Conservation (phyloP, 1,140 invertebrate species). For the Mylabris phalerata region DNA sequence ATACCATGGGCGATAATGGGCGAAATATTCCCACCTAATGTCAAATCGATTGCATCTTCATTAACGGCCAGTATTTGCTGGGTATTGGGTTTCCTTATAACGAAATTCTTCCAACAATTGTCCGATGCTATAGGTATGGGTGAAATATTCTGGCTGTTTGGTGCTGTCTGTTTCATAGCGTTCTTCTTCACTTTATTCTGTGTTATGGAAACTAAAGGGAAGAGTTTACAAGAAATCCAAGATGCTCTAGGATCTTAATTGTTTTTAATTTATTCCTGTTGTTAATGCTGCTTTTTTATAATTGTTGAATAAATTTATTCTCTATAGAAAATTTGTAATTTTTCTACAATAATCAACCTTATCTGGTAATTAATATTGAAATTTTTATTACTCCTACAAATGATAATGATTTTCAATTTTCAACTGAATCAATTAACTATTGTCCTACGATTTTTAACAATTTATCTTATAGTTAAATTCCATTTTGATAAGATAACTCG, state of each 20-base stretch:
- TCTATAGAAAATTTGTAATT: no score
- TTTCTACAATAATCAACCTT: no score
- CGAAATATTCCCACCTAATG: slow-evolving; percentile 70
- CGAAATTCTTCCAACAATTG: slow-evolving; percentile 62
- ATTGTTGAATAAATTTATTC: background rate
- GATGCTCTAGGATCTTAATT: slow-evolving; percentile 35
- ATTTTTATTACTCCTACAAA: no score
- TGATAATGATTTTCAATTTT: no score
- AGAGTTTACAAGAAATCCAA: slow-evolving; percentile 26
- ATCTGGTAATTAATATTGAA: no score
- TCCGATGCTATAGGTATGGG: slow-evolving; percentile 54
- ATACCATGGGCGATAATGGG: slow-evolving; percentile 78
- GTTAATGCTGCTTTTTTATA: background rate
- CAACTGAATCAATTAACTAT: no score
- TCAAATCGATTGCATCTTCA: slow-evolving; percentile 66
- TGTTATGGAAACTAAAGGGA: slow-evolving; percentile 39
- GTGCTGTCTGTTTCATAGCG: slow-evolving; percentile 57
- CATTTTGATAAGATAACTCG: no score
- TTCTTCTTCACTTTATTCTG: slow-evolving; percentile 43
- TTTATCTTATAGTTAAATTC: no score
- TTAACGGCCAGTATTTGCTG: slow-evolving; percentile 70
- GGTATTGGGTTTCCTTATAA: slow-evolving; percentile 72
- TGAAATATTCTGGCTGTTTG: slow-evolving; percentile 72
- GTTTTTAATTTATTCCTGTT: background rate
- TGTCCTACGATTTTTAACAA: no score